Percentiles rank a stretch among this genome's conserved stretches.
Evolutionary conservation across 2,113 vertebrate genomes (phyloP).

Genomic region (Todiramphus saurophagus): DNA sequence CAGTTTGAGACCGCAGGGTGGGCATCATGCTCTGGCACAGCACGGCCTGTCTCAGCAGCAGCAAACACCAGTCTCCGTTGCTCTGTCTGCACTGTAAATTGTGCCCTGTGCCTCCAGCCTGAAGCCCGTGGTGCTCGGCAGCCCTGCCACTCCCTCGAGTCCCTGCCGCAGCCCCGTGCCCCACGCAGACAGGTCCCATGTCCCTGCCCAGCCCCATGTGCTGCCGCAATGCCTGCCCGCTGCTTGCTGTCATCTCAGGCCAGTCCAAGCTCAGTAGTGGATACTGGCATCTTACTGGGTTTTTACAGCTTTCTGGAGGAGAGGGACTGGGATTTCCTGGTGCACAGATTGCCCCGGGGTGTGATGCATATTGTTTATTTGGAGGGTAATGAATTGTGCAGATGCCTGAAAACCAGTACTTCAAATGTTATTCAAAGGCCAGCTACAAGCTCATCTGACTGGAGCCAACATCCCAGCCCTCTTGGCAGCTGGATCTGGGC

Average conservation of each 20-base stretch:
- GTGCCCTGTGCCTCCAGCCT: neutral
- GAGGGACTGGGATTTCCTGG: neutral
- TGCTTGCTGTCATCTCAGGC: rapidly evolving
- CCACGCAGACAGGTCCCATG: rapidly evolving
- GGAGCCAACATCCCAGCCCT: neutral
- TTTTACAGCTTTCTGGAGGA: neutral
- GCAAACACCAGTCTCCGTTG: neutral
- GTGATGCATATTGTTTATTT: neutral
- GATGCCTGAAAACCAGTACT: neutral
- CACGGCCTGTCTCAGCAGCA: rapidly evolving
- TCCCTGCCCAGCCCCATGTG: rapidly evolving
- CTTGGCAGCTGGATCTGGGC: neutral
- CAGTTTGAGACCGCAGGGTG: neutral
- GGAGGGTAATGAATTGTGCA: neutral
- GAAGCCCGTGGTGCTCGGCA: neutral
- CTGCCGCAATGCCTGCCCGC: rapidly evolving
- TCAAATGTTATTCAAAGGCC: neutral
- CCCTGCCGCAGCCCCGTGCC: neutral
- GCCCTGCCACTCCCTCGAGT: rapidly evolving
- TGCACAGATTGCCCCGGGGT: neutral
- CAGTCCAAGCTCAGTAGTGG: neutral
- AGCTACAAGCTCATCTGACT: neutral
- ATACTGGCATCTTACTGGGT: neutral
- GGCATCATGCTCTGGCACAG: rapidly evolving
- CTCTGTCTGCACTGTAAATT: neutral